A percentile compares a stretch with the other conserved stretches of the same genome.
Conservation (phyloP, 2,797 vertebrate genomes). For the Cynodonichthys magdalenae region DNA sequence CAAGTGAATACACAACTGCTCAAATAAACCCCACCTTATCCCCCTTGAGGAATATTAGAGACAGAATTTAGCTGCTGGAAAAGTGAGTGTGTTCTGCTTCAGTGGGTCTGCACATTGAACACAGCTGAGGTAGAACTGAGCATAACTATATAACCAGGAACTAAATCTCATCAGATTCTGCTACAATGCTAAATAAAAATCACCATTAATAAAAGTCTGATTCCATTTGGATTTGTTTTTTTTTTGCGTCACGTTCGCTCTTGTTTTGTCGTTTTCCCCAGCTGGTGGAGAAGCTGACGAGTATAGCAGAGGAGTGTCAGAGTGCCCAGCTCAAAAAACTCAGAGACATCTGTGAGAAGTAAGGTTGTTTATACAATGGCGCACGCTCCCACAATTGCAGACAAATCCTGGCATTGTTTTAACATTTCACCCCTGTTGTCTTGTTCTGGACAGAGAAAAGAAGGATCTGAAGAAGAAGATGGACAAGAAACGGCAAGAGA, state of each 20-base stretch:
- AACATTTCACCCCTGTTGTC: not conserved
- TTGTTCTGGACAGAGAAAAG: slow-evolving; percentile 85
- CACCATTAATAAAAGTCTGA: not conserved
- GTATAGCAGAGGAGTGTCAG: slow-evolving; percentile 95
- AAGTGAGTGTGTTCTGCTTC: slow-evolving; percentile 48
- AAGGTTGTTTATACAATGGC: slow-evolving; percentile 35
- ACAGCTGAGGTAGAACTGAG: slow-evolving; percentile 41
- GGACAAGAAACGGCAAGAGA: slow-evolving; percentile 98
- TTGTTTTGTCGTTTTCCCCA: slow-evolving; percentile 46
- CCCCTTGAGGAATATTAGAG: slow-evolving; percentile 10
- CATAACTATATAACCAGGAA: too few species aligned
- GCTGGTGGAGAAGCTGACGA: slow-evolving; percentile 94
- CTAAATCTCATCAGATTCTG: too few species aligned
- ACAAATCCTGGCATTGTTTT: fast-evolving
- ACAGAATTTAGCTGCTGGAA: slow-evolving; percentile 53
- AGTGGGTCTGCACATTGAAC: slow-evolving; percentile 29
- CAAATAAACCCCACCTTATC: slow-evolving; percentile 10
- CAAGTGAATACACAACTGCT: slow-evolving; percentile 9
- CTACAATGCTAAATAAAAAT: too few species aligned
- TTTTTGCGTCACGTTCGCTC: not conserved
- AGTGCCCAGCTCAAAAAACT: slow-evolving; percentile 93
- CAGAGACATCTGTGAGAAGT: slow-evolving; percentile 96
- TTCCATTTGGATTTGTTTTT: slow-evolving; percentile 4
- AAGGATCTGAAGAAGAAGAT: slow-evolving; percentile 98
- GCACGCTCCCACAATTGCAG: not conserved